phyloP scores from a whole-genome alignment of 2,797 vertebrate species.

The Scolopax rusticola region DNA sequence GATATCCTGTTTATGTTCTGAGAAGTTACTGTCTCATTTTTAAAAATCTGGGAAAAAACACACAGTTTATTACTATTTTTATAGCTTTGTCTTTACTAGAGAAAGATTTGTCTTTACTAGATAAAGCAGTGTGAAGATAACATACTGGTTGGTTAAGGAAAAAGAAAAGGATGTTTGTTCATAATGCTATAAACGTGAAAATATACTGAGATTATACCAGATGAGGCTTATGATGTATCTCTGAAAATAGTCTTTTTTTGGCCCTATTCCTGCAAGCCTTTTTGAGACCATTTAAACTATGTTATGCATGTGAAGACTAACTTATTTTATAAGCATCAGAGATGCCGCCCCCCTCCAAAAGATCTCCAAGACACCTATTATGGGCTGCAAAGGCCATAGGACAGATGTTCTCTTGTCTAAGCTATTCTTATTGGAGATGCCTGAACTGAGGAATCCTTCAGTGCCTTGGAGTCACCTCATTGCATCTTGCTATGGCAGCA shows the following conservation, averaged over 20 bases:
- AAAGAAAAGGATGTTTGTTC: not conserved
- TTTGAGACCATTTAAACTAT: not conserved
- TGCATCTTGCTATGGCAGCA: not conserved
- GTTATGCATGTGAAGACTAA: not conserved
- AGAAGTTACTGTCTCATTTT: not conserved
- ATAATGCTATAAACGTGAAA: not conserved
- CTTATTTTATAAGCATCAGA: not conserved
- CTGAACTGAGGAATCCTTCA: not conserved
- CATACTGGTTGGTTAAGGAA: rapidly evolving
- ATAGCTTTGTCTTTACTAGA: not conserved
- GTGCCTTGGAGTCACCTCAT: not conserved
- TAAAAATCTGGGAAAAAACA: rapidly evolving
- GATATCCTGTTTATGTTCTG: not conserved
- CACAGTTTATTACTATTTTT: not conserved
- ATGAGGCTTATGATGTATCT: not conserved
- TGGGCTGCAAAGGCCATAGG: not conserved
- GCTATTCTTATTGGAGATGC: not conserved
- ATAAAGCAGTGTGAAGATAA: not conserved
- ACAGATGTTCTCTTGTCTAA: not conserved
- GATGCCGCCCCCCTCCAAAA: not conserved
- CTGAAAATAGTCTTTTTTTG: not conserved
- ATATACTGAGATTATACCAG: not conserved
- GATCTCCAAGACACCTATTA: not conserved
- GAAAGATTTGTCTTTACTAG: not conserved
- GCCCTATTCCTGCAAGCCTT: not conserved